Base-by-base conservation (phyloP, 2,113 vertebrate genomes). In the Corythornis vintsioides region DNA sequence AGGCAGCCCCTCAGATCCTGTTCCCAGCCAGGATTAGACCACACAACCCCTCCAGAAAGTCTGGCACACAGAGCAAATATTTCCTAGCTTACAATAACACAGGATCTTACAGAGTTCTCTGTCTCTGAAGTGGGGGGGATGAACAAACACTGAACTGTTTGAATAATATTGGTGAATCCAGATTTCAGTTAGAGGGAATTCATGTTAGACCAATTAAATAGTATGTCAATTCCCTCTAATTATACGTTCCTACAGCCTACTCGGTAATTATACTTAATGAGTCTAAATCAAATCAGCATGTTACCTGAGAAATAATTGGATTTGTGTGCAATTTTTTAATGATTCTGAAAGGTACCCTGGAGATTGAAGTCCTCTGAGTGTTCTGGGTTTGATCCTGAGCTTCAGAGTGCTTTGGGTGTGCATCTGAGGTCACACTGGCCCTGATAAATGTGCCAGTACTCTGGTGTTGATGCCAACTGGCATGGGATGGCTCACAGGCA, bases 231-330 rank as follows among this genome's bases (percentile, higher is more conserved):
- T 95, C 80, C 20, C 71, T 82, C 77, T 96, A 92, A 95, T 95
- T 94, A 82, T 60, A 50, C 56, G 73, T 86, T 95, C 50, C 63
- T 90, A 55, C 74, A 86, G 83, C 83, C 92, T 91, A 79, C 59
- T 33, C 21, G 0, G 83, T 95, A 95, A 95, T 96, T 95, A 87
- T 7, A 80, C 56, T 82, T 94, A 95, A 95, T 92, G 60, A 33
- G 35, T 73, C 90, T 84, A 86, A 95, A 96, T 71, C 70, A 93
- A 88, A 95, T 79, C 74, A 93, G 80, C 73, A 29, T 63, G 73
- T 89, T 92, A 95, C 90, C 92, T 95, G 95, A 88, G 77, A 93
- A 96, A 92, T 95, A 95, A 95, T 57, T 82, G 85, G 67, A 94
- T 91, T 90, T 94, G n/a, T 76, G 60, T 47, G 57, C 52, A 83